Base-by-base conservation (phyloP, 2,888 invertebrate species). In the Anarsia innoxiella region DNA sequence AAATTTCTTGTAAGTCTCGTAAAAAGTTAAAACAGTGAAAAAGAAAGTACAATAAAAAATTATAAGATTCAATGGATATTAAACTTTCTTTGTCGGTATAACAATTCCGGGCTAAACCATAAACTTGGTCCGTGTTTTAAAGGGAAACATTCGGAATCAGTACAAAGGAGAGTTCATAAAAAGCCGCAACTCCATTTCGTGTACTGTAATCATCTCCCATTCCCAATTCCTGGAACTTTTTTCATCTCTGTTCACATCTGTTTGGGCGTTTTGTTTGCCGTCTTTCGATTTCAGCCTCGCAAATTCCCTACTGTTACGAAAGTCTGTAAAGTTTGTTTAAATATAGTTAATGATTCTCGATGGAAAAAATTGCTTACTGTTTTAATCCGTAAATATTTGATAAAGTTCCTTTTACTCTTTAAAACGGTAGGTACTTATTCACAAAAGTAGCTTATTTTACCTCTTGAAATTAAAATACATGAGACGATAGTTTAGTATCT, bases 211-310 rank as follows among this genome's bases (percentile, higher is more conserved):
- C 77, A 80, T 83, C 74, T 70, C 53, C 68, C 67, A 73, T 74
- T 76, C 61, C 67, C 70, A 74, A 77, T 78, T 71, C 70, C 63
- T 55, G 54, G 68, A 82, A 83, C 75, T 82, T 83, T 83, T 83
- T 83, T 83, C 83, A 82, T 82, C 72, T 82, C 66, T 74, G 73
- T 78, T 69, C 76, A 71, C 80, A 82, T 82, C 83, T 80, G 82
- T 70, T 77, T n/a, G 2, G 25, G 49, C 57, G 63, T 61, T 66
- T 66, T 58, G 57, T 56, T 52, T 57, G 59, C 51, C 56, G 58
- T 60, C 62, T 72, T 70, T 72, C 68, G 66, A 72, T 75, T 68
- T 40, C 33, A 40, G 40, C 40, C 9, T 40, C 39, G 14, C 27
- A 38, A 39, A 35, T 40, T 40, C 45, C 27, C n/a, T n/a, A n/a